Conservation (phyloP, 2,797 vertebrate species). For the Danionella dracula region DNA sequence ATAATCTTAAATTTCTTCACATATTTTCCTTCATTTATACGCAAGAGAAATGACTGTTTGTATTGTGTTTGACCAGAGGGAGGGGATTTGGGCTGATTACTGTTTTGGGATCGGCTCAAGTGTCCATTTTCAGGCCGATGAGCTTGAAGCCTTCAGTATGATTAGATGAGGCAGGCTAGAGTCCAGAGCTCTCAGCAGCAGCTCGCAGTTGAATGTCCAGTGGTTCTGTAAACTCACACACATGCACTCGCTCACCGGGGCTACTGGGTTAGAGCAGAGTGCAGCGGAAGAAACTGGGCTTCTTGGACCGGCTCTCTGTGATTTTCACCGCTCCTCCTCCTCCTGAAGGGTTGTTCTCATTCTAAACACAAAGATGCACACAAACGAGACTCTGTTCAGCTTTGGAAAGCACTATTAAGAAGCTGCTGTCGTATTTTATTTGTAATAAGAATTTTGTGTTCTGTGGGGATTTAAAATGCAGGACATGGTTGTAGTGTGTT, state of each 20-base stretch:
- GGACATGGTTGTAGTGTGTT: too few relatives aligned
- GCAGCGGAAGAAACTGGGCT: constrained; percentile 91
- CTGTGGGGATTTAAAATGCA: too few relatives aligned
- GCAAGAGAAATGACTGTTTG: too few relatives aligned
- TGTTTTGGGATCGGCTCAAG: constrained; percentile 1
- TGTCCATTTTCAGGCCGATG: constrained; percentile 21
- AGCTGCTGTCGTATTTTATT: too few relatives aligned
- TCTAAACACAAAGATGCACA: constrained; percentile 61
- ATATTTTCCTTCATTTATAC: neutral
- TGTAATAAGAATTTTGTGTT: too few relatives aligned
- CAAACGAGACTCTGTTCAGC: neutral
- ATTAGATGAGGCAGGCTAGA: constrained; percentile 19
- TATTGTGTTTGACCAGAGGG: too few relatives aligned
- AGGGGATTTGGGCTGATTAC: neutral
- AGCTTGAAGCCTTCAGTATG: neutral
- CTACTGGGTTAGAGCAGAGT: constrained; percentile 74
- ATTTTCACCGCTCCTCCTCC: constrained; percentile 88
- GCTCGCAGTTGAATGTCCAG: constrained; percentile 66
- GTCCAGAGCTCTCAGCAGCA: constrained; percentile 73
- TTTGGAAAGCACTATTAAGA: too few relatives aligned
- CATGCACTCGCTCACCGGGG: neutral
- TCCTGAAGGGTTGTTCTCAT: constrained; percentile 80
- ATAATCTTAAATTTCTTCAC: neutral
- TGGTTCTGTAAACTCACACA: constrained; percentile 63
- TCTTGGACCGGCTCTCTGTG: constrained; percentile 92